Conservation (phyloP, 2,888 invertebrate genomes). For the Embidobia sp. region DNA sequence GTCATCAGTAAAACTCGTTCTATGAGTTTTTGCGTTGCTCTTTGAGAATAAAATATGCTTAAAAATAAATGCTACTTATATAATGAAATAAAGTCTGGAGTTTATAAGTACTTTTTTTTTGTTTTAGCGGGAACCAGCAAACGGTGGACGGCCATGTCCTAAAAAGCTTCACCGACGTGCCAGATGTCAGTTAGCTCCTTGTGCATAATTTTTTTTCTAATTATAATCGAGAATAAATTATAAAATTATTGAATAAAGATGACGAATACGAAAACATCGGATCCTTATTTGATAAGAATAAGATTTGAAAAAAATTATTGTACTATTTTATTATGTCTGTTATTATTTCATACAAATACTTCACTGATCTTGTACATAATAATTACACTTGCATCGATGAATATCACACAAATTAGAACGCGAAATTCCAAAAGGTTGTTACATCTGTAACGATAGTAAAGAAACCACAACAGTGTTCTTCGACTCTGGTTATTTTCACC, state of each 20-base stretch:
- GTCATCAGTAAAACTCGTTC: too few species aligned
- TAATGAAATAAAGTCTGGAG: too few species aligned
- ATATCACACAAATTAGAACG: constrained; percentile 48
- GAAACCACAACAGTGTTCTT: constrained; percentile 26
- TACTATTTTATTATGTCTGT: constrained; percentile 56
- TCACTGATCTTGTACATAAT: constrained; percentile 54
- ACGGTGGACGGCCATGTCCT: constrained; percentile 87
- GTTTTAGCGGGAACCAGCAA: constrained; percentile 83
- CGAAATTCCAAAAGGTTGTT: constrained; percentile 37
- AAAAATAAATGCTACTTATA: too few species aligned
- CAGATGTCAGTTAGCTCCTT: constrained; percentile 82
- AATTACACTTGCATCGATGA: constrained; percentile 41
- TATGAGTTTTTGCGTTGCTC: too few species aligned
- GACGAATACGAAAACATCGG: background rate
- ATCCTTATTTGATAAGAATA: constrained; percentile 30
- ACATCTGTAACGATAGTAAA: constrained; percentile 22
- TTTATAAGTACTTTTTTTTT: constrained; percentile 51
- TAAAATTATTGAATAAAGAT: too few species aligned
- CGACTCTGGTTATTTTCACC: constrained; percentile 6
- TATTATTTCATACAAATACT: constrained; percentile 58
- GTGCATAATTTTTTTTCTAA: too few species aligned
- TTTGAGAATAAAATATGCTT: too few species aligned
- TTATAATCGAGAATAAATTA: too few species aligned
- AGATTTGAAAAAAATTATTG: constrained; percentile 60
- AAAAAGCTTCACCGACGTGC: constrained; percentile 84